These are phyloP conservation scores for Mastomys coucha DNA, from an alignment of 2,113 vertebrate genomes.

Conservation along the genomic window DNA sequence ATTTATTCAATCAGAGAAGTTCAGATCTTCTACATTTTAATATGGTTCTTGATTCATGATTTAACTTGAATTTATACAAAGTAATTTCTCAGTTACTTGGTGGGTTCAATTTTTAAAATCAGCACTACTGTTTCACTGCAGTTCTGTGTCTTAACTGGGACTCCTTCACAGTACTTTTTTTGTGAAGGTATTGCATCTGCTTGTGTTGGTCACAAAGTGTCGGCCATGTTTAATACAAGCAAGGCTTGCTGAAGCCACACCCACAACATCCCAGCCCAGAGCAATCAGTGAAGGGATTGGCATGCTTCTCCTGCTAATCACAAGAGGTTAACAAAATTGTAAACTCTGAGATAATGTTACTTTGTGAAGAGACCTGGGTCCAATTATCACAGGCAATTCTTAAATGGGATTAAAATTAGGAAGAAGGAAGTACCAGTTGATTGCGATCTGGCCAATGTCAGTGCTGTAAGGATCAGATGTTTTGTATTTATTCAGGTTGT, in stretches of 20 bases:
- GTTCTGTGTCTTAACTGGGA: constrained; percentile 13
- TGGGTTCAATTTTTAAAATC: constrained; percentile 45
- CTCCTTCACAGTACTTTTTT: constrained; percentile 29
- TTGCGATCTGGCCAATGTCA: constrained; percentile 69
- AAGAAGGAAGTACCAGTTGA: constrained; percentile 76
- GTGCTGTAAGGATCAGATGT: constrained; percentile 69
- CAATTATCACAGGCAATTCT: constrained; percentile 76
- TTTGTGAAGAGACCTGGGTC: constrained; percentile 71
- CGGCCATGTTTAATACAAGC: constrained; percentile 45
- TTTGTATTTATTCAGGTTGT: constrained; percentile 72
- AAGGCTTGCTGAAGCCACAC: constrained; percentile 46
- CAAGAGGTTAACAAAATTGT: constrained; percentile 70
- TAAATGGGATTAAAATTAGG: constrained; percentile 78
- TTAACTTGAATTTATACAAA: constrained; percentile 60
- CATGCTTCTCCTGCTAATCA: constrained; percentile 69
- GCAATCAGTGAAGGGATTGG: constrained; percentile 55
- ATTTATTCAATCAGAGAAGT: background rate
- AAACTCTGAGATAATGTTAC: constrained; percentile 77
- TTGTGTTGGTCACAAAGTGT: constrained; percentile 42
- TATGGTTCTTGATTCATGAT: constrained; percentile 30
- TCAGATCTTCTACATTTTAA: constrained; percentile 26
- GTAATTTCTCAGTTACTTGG: constrained; percentile 24
- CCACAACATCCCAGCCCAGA: constrained; percentile 28
- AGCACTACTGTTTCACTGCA: background rate
- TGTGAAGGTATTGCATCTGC: background rate